These are phyloP conservation scores for Montipora efflorescens DNA, from an alignment of 64 coral and sea anemone genomes.

Conservation along the genomic window DNA sequence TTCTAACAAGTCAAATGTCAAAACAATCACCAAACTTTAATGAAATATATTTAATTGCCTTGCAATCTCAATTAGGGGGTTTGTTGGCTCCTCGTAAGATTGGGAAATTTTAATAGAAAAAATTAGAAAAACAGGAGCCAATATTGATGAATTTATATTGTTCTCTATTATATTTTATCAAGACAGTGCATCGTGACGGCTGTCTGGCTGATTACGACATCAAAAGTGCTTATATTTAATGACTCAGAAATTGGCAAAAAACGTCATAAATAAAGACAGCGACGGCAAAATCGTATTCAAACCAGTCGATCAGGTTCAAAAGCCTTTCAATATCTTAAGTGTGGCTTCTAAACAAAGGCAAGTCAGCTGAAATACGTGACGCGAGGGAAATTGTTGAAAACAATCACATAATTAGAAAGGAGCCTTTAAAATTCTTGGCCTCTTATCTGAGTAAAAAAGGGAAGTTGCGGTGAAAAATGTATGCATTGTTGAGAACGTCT, in stretches of 20 bases:
- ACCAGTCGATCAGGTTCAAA: neutral
- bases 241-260: neutral
- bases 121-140: neutral
- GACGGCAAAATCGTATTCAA: neutral
- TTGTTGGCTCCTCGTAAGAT: neutral
- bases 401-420: conserved; percentile 1
- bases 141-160: neutral
- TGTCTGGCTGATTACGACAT: neutral
- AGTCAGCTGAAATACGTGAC: neutral
- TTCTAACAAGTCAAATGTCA: neutral
- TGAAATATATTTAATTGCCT: neutral
- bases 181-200: neutral
- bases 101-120: neutral
- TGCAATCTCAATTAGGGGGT: neutral
- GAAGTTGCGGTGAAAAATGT: conserved; percentile 19
- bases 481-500: neutral
- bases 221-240: neutral
- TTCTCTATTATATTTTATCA: neutral
- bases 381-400: neutral
- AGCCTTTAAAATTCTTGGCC: neutral
- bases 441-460: conserved; percentile 9
- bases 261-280: neutral
- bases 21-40: neutral
- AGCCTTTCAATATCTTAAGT: neutral
- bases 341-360: neutral